A percentile compares a stretch with the other conserved stretches of the same genome.
Conservation (phyloP, 30 jellyfish, hydroid and myxozoan species). For the Pelagia noctiluca region DNA sequence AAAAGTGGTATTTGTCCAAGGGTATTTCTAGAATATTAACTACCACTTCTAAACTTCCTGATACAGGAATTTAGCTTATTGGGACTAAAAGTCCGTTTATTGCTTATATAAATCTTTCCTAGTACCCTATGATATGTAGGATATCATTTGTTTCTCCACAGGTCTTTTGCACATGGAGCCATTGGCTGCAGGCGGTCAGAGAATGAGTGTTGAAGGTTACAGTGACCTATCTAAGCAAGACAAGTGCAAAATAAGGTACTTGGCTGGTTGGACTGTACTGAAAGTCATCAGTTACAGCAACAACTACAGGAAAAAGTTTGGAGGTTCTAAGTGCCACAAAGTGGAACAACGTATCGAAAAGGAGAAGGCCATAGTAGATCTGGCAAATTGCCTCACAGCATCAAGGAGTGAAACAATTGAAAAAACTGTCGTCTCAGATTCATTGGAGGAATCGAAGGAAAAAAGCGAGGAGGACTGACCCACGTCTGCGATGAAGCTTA, state of each 20-base stretch:
- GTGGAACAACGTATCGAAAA: not conserved
- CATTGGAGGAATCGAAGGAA: not conserved
- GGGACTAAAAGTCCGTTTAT: not conserved
- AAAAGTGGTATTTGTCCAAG: no score
- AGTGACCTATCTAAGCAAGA: not conserved
- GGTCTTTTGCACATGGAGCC: not conserved
- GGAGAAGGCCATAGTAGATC: not conserved
- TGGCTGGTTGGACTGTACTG: conserved; percentile 6
- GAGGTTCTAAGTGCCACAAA: not conserved
- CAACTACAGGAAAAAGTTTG: not conserved
- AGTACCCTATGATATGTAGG: no score
- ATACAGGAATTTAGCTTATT: not conserved
- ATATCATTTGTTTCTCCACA: not conserved
- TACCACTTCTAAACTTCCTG: not conserved
- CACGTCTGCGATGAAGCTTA: not conserved
- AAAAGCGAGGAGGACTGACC: not conserved
- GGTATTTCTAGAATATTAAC: no score
- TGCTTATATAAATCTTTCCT: not conserved
- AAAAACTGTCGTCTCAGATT: not conserved
- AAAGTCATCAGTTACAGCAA: not conserved
- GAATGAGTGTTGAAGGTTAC: not conserved
- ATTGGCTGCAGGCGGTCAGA: not conserved
- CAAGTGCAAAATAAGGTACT: not conserved
- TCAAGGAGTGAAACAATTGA: not conserved
- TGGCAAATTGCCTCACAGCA: not conserved